phyloP scores from a whole-genome alignment of 2,888 invertebrate genomes.

The Antitype chi region DNA sequence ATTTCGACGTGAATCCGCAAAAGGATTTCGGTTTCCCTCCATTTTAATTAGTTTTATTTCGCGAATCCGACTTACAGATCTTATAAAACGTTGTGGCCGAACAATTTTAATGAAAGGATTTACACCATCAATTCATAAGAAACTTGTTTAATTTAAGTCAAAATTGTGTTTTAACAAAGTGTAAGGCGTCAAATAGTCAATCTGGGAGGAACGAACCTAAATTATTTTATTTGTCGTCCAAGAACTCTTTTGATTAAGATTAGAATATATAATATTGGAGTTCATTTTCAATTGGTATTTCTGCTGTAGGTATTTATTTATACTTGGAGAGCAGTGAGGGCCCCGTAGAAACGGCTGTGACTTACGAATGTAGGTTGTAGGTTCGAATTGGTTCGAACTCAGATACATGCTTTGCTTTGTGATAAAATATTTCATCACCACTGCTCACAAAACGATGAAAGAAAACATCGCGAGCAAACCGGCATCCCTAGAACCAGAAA shows the following conservation, averaged over 20 bases:
- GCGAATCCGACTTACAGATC: conserved; percentile 80
- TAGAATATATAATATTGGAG: neutral
- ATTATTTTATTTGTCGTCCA: conserved; percentile 45
- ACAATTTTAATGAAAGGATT: conserved; percentile 87
- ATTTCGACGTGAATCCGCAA: conserved; percentile 52
- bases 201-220: conserved; percentile 44
- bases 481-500: too few relatives aligned
- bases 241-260: conserved; percentile 2
- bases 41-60: conserved; percentile 87
- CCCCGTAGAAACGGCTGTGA: too few relatives aligned
- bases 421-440: too few relatives aligned
- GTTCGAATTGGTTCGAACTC: too few relatives aligned
- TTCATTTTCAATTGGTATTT: neutral
- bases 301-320: neutral
- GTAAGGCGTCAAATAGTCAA: conserved; percentile 69
- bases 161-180: conserved; percentile 75
- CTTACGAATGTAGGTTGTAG: too few relatives aligned
- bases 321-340: neutral
- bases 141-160: conserved; percentile 81
- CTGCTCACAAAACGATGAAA: too few relatives aligned
- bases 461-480: too few relatives aligned
- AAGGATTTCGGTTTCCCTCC: conserved; percentile 64
- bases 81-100: conserved; percentile 85
- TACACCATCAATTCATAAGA: conserved; percentile 75
- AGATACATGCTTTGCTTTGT: too few relatives aligned